Evolutionary conservation across 1,140 invertebrate species (phyloP), one percentile per base, ranked within the genome.

Genomic region (Maconellicoccus hirsutus): DNA sequence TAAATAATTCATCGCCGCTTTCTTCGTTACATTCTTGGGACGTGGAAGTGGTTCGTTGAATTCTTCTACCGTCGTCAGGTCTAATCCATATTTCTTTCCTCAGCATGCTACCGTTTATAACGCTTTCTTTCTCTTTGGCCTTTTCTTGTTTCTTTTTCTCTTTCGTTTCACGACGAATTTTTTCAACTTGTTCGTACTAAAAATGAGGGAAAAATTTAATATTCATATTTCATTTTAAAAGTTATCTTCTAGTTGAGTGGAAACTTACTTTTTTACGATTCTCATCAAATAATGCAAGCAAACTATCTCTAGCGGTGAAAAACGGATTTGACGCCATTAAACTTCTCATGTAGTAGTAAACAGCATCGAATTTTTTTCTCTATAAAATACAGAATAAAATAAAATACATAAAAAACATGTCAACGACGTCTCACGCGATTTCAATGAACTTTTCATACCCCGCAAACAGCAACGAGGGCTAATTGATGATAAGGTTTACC

Each of bases 321-420:
- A 96, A 91, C 10, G 94, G 92, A 84, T 95, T 96, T 21, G 92
- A 94, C 38, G 93, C 90, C 84, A 94, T 91, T 70, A 97, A 82
- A 80, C 94, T 95, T 76, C 94, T 84, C 88, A 96, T 94, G 78
- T 96, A 96, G 80, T 92, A 96, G 81, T 97, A 98, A 14, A 97
- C 92, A n/a, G 94, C 93, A 81, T 98, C 95, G 70, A 98, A 83
- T 83, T 94, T 94, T 77, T 66, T 66, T 19, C 61, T 66, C 61
- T 66, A 16, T 52, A 66, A 66, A 8, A 61, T 10, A 61, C 93
- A 84, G 59, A 73, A 63, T 78, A 85, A 52, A 16, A 16, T n/a
- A n/a, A n/a, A n/a, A n/a, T n/a, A n/a, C n/a, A n/a, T n/a, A n/a
- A n/a, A n/a, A n/a, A n/a, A n/a, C n/a, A n/a, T n/a, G n/a, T n/a